These are phyloP conservation scores for Agrypnia vestita DNA, from an alignment of 1,140 invertebrate genomes.

Conservation along the genomic window DNA sequence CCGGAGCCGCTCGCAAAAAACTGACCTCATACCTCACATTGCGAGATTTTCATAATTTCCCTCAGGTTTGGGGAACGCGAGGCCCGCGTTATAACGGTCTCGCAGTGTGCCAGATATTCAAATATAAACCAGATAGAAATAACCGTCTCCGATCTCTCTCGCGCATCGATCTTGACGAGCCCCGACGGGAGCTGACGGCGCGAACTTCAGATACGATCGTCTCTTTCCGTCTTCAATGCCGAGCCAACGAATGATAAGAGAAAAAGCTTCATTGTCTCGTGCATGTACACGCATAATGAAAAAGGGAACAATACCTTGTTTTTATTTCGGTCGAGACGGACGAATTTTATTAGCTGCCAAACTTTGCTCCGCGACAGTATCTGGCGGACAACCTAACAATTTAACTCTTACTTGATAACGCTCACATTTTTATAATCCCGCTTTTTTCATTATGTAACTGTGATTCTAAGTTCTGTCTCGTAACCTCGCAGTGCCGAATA, in stretches of 20 bases:
- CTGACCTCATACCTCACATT: slow-evolving; percentile 40
- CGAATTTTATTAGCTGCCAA: not conserved
- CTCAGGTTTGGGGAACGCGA: slow-evolving; percentile 51
- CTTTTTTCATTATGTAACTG: no score
- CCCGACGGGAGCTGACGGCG: not conserved
- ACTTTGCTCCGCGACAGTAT: not conserved
- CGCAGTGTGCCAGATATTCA: slow-evolving; percentile 55
- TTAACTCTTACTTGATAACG: no score
- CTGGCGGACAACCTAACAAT: not conserved
- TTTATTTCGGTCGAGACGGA: no score
- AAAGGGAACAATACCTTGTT: no score
- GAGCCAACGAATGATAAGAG: no score
- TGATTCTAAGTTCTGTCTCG: no score
- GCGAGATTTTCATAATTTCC: slow-evolving; percentile 46
- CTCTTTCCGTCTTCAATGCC: slow-evolving; percentile 1
- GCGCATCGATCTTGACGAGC: not conserved
- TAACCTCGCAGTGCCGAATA: no score
- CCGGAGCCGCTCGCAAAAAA: slow-evolving; percentile 20
- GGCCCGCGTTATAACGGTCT: slow-evolving; percentile 44
- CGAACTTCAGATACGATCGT: not conserved
- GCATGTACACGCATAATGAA: no score
- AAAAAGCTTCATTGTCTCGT: no score
- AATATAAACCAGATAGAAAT: slow-evolving; percentile 58
- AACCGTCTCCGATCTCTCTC: slow-evolving; percentile 35
- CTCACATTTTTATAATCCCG: no score